Conservation (phyloP, 2,113 vertebrate genomes). For the Sorex fumeus region DNA sequence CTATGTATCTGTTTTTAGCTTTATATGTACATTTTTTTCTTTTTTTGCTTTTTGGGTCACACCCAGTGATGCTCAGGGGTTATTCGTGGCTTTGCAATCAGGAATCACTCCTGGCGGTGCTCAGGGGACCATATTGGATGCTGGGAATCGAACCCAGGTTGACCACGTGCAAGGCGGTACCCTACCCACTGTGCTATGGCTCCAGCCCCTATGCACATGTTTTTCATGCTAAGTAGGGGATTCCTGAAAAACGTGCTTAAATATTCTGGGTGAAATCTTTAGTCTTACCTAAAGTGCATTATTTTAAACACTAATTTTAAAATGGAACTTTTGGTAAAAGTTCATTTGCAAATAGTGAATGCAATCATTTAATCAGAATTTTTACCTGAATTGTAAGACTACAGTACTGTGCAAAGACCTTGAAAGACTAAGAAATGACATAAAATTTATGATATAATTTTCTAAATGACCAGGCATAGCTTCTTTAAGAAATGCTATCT, state of each 20-base stretch:
- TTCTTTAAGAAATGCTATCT: constrained; percentile 87
- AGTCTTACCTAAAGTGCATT: constrained; percentile 23
- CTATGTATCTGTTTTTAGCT: not conserved
- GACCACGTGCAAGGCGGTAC: too few relatives aligned
- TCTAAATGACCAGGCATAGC: constrained; percentile 87
- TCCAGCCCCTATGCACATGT: not conserved
- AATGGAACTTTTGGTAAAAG: constrained; percentile 69
- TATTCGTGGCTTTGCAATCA: too few relatives aligned
- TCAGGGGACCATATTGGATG: too few relatives aligned
- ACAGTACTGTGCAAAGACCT: constrained; percentile 69
- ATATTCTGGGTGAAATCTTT: not conserved
- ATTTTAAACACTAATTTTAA: constrained; percentile 61
- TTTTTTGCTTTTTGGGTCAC: too few relatives aligned
- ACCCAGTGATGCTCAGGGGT: too few relatives aligned
- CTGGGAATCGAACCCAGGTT: too few relatives aligned
- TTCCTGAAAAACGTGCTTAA: not conserved
- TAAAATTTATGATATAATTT: constrained; percentile 87
- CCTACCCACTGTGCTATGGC: too few relatives aligned
- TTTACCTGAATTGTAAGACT: constrained; percentile 64
- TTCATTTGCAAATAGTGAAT: constrained; percentile 71
- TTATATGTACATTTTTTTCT: not conserved
- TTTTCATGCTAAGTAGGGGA: not conserved
- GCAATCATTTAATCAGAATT: constrained; percentile 53
- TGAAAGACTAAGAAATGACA: constrained; percentile 84
- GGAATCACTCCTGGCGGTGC: too few relatives aligned